A percentile compares a stretch with the other conserved stretches of the same genome.
phyloP scores from a whole-genome alignment of 1,140 invertebrate genomes.

The Plectrocnemia conspersa region DNA sequence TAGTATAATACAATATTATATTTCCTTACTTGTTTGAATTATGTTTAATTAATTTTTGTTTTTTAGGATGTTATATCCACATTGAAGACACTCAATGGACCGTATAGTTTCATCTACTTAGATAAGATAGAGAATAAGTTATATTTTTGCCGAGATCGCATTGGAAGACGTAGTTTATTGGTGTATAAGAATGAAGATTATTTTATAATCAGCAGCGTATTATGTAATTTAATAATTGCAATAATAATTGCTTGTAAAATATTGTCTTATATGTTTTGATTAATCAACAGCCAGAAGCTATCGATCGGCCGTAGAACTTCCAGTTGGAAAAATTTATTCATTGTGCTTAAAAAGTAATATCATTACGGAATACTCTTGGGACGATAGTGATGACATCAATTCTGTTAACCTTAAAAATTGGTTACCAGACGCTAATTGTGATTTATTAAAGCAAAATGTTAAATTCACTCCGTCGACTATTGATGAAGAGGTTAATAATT shows the following conservation, averaged over 20 bases:
- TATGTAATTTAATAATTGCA: conserved; percentile 39
- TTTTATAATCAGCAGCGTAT: conserved; percentile 58
- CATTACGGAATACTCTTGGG: conserved; percentile 35
- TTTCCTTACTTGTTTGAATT: neutral
- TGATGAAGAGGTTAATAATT: too few species aligned
- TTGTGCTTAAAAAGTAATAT: conserved; percentile 53
- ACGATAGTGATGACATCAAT: too few species aligned
- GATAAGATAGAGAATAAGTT: conserved; percentile 57
- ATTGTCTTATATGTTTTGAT: conserved; percentile 29
- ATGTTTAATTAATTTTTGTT: neutral
- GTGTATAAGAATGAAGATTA: conserved; percentile 53
- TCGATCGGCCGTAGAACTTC: conserved; percentile 62
- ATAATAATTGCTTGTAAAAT: neutral
- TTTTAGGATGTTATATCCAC: conserved; percentile 34
- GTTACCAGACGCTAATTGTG: too few species aligned
- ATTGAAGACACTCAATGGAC: conserved; percentile 64
- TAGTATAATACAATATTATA: neutral
- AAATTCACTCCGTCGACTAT: too few species aligned
- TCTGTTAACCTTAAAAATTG: too few species aligned
- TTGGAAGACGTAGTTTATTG: conserved; percentile 80
- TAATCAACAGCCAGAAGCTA: conserved; percentile 50
- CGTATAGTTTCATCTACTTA: conserved; percentile 79
- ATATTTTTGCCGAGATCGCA: conserved; percentile 81
- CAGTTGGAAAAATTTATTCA: conserved; percentile 65
- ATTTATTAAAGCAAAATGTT: too few species aligned